Conservation (phyloP, 1,140 invertebrate genomes). For the Drosophila oshimai region DNA sequence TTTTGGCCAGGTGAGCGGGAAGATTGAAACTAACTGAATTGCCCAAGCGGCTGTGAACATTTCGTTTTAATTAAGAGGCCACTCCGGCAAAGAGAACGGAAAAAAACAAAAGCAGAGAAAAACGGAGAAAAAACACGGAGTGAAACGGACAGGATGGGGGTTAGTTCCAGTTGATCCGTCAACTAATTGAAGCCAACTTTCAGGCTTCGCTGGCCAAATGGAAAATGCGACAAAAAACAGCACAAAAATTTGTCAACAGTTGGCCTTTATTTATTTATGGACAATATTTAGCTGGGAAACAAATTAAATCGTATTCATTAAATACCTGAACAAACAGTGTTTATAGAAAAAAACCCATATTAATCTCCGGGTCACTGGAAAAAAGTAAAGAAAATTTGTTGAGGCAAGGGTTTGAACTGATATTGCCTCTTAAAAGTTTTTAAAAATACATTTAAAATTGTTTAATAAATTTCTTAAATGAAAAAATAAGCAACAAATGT, state of each 20-base stretch:
- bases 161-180: slow-evolving; percentile 32
- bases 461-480: too few species aligned
- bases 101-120: not conserved
- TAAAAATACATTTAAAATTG: too few species aligned
- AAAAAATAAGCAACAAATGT: too few species aligned
- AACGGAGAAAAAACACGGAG: not conserved
- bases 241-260: not conserved
- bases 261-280: slow-evolving; percentile 17
- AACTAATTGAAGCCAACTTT: slow-evolving; percentile 37
- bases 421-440: too few species aligned
- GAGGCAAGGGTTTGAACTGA: too few species aligned
- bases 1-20: slow-evolving; percentile 10
- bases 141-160: not conserved
- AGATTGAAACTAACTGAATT: slow-evolving; percentile 45
- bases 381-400: not conserved
- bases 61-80: slow-evolving; percentile 45
- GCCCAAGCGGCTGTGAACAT: slow-evolving; percentile 47
- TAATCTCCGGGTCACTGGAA: slow-evolving; percentile 6
- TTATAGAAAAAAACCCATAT: not conserved
- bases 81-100: slow-evolving; percentile 1
- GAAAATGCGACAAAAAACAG: not conserved
- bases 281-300: slow-evolving; percentile 15
- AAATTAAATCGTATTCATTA: slow-evolving; percentile 23
- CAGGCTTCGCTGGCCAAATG: slow-evolving; percentile 21
- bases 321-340: slow-evolving; percentile 15